phyloP scores from a whole-genome alignment of 2,797 vertebrate genomes.

The Melanogrammus aeglefinus region DNA sequence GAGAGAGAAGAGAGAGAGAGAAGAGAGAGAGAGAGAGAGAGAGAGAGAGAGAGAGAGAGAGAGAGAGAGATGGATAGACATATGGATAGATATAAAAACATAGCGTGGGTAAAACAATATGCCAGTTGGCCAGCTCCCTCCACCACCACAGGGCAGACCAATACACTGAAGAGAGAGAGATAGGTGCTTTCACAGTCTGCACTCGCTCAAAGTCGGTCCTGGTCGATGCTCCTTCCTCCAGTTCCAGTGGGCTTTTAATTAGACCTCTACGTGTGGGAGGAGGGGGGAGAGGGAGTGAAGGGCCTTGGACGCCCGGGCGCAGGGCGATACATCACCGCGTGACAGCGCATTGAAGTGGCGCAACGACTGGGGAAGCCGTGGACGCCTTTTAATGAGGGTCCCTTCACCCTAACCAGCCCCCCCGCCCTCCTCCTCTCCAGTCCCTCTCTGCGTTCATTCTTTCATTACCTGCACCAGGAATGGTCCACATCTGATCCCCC shows the following conservation, averaged over 20 bases:
- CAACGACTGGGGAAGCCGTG: conserved; percentile 62
- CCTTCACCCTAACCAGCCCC: conserved; percentile 30
- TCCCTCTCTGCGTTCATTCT: not conserved
- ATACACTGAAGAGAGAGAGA: conserved; percentile 42
- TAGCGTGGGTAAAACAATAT: conserved; percentile 48
- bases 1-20: no score
- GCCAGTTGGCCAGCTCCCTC: conserved; percentile 53
- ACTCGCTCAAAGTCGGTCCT: conserved; percentile 48
- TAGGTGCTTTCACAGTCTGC: conserved; percentile 55
- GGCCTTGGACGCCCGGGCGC: conserved; percentile 59
- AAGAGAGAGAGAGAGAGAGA: no score
- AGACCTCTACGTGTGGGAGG: conserved; percentile 63
- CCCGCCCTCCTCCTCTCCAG: conserved; percentile 25
- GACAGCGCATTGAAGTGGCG: conserved; percentile 69
- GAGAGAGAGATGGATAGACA: not conserved
- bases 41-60: not conserved
- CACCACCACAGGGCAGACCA: conserved; percentile 61
- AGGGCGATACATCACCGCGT: conserved; percentile 70
- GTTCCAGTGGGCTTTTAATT: conserved; percentile 73
- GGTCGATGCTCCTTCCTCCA: conserved; percentile 52
- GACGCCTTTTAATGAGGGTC: conserved; percentile 69
- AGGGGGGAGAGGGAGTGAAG: conserved; percentile 67
- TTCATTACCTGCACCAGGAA: not conserved
- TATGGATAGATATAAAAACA: conserved; percentile 42
- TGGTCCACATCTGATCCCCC: not conserved